Evolutionary conservation across 2,888 invertebrate genomes (phyloP), one percentile per base, ranked within the genome.

Genomic region (Rosalia funebris): DNA sequence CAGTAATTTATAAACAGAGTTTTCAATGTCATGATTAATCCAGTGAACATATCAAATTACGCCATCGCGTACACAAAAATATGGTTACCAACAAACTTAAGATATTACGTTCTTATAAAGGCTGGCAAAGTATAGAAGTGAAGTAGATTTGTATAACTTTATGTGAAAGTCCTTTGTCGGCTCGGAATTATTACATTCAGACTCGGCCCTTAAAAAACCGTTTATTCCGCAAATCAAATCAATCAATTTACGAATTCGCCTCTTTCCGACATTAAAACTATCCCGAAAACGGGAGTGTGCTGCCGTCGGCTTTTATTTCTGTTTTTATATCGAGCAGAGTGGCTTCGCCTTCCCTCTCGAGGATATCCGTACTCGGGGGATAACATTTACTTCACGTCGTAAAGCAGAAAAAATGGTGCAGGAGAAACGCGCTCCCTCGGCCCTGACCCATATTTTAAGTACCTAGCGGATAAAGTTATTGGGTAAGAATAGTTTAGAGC

Each of bases 241-340:
- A 50, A 50, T 50, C 50, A 17, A 20, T 34, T 50, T 50, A 31
- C 50, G 39, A 50, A 50, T 50, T 39, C 25, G 10, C 39, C 39
- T 14, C 37, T 39, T 16, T 19, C 14, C 39, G 20, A 14, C 50
- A 50, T 50, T 50, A 50, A 31, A 50, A 25, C 50, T 39, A 50
- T 14, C 37, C 39, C 50, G 25, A n/a, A 15, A 25, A 10, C 20
- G 17, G 50, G 65, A 69, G 63, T 65, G 70, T 62, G 68, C 60
- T 62, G 65, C 62, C 65, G 66, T 68, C 65, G 60, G 71, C 71
- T 71, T 73, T 74, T 75, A 75, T 75, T 74, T 71, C 73, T 70
- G 71, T 72, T 74, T 76, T 76, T 76, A 76, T 75, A 71, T 73
- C 74, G 66, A n/a, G 37, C 37, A 19, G 37, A 50, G 48, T 50